Base-by-base conservation (phyloP, 2,888 invertebrate species). In the Hoplodrina ambigua region DNA sequence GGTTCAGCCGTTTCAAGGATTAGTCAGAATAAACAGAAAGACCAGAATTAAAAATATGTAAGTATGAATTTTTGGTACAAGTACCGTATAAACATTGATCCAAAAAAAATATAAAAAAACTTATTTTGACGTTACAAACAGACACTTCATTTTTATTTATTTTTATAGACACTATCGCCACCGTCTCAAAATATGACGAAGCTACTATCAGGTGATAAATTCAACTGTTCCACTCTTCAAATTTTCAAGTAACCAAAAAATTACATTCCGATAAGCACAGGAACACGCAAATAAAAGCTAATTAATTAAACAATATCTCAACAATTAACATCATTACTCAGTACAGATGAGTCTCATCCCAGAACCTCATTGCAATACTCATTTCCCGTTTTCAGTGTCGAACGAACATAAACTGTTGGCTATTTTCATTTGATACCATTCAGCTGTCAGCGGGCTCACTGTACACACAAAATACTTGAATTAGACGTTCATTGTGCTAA, bases 401-500 rank as follows among this genome's bases (percentile, higher is more conserved):
- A 66, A 73, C 44, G 10, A 58, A 30, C 54, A n/a, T 69, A 78
- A 78, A 82, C 67, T 69, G 74, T 64, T 60, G 62, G 78, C 71
- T 79, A 83, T 86, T 85, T 86, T 82, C 81, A 85, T 86, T 84
- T 78, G 72, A 71, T 67, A 33, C 75, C 76, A 85, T 86, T 85
- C 85, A 85, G 65, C 71, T 78, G 83, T 76, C 78, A 69, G 63
- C 20, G 67, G 25, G 60, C 19, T 49, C 73, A 78, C 64, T 71
- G 60, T 70, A 55, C 67, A 79, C 80, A 77, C 77, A 79, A 79
- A 82, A 83, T 81, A 72, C 69, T 81, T 81, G 83, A 86, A 87
- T 88, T 85, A 85, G 80, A 84, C 68, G 75, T 72, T 78, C 82
- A 89, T 88, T 88, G 87, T 87, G 84, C 70, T 63, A 78, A 81